These are phyloP conservation scores for Podotricha telesiphe DNA, from an alignment of 2,888 invertebrate genomes.

Conservation along the genomic window DNA sequence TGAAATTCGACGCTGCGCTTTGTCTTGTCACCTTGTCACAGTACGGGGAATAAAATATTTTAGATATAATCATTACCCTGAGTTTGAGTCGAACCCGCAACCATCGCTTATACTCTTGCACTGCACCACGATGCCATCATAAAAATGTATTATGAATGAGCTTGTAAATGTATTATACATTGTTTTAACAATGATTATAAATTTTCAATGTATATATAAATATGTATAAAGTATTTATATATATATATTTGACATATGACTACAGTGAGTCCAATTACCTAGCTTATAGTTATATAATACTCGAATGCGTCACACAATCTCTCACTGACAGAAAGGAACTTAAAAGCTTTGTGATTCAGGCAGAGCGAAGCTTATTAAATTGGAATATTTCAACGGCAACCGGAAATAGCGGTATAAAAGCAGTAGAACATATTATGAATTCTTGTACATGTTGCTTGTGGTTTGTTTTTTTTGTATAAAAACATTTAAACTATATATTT, in stretches of 20 bases:
- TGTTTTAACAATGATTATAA: too few relatives aligned
- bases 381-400: constrained; percentile 17
- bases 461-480: background rate
- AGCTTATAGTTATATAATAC: constrained; percentile 1
- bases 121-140: too few relatives aligned
- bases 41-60: too few relatives aligned
- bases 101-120: too few relatives aligned
- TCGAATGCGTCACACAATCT: background rate
- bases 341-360: constrained; percentile 8
- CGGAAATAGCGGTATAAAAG: constrained; percentile 15
- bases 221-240: too few relatives aligned
- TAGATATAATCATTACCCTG: too few relatives aligned
- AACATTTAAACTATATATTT: background rate
- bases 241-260: background rate
- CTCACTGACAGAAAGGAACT: constrained; percentile 10
- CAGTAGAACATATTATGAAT: constrained; percentile 16
- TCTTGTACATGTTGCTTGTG: background rate
- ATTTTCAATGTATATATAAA: too few relatives aligned
- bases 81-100: too few relatives aligned
- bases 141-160: too few relatives aligned
- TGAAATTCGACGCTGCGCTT: too few relatives aligned
- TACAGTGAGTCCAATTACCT: background rate
- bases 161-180: too few relatives aligned
- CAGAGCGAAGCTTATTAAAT: constrained; percentile 12
- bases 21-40: too few relatives aligned